A percentile compares a stretch with the other conserved stretches of the same genome.
phyloP scores from a whole-genome alignment of 2,797 vertebrate species.

The Sebastes nivosus region DNA sequence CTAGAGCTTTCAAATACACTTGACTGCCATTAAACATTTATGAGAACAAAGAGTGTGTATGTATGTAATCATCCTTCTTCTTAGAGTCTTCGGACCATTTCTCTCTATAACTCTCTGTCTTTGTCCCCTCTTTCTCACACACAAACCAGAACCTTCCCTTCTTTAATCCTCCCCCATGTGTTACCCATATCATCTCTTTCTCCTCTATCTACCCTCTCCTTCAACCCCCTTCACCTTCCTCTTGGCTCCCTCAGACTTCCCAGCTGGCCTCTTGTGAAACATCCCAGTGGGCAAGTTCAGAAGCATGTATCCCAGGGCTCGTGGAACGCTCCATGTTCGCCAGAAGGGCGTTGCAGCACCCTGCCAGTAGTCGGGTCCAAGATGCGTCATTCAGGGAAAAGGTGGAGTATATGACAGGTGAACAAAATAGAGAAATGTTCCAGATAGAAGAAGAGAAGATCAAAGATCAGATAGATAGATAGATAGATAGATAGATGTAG shows the following conservation, averaged over 20 bases:
- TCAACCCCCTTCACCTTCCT: slow-evolving; percentile 56
- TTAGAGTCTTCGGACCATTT: background rate
- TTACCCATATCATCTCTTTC: slow-evolving; percentile 47
- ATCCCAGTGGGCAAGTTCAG: slow-evolving; percentile 64
- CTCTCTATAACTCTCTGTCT: background rate
- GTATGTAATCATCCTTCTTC: background rate
- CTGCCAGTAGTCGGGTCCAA: slow-evolving; percentile 49
- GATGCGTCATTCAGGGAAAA: slow-evolving; percentile 57
- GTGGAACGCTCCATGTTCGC: slow-evolving; percentile 17
- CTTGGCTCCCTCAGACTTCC: slow-evolving; percentile 53
- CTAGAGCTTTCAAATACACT: background rate
- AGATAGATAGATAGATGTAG: background rate
- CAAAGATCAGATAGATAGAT: slow-evolving; percentile 10
- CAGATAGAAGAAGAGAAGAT: background rate
- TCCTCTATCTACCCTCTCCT: slow-evolving; percentile 37
- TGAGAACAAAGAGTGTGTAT: background rate
- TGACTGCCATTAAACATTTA: background rate
- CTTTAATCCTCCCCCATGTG: slow-evolving; percentile 48
- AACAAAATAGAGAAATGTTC: slow-evolving; percentile 17
- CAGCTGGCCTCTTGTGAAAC: slow-evolving; percentile 71
- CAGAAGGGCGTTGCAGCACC: slow-evolving; percentile 49
- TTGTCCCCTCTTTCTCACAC: slow-evolving; percentile 6
- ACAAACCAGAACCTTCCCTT: slow-evolving; percentile 25
- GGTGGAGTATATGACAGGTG: slow-evolving; percentile 55
- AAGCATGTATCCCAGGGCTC: slow-evolving; percentile 48